Base-by-base conservation (phyloP, 2,797 vertebrate species). In the Peromyscus melanophrys region DNA sequence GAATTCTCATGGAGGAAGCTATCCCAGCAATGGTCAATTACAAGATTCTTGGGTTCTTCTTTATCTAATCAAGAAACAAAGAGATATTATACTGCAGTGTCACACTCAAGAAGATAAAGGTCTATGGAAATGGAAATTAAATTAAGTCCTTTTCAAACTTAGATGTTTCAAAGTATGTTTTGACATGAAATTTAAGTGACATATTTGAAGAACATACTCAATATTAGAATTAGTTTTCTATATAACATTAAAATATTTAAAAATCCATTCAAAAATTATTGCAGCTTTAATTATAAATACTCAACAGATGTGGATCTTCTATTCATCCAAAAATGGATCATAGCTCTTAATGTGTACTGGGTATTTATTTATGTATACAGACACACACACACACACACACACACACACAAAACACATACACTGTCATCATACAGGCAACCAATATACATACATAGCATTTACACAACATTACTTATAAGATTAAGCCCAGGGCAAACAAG, bases 1-100 rank as follows among this genome's bases (percentile, higher is more conserved):
- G 78, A 2, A 84, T 83, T 92, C 12, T 92, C 37, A 27, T 6
- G 0, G 2, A 95, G 27, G 80, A 93, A 97, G 59, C 57, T 89
- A 40, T 93, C 12, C 52, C 94, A 97, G 59, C 14, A 57, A 2
- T 10, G 4, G 14, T 89, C 95, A 91, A 93, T 23, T 29, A 2
- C 0, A 49, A 94, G 1, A 55, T 19, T 0, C 6, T 19, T 94
- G 4, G 80, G 43, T 3, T 29, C 1, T 57, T 78, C 31, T 46
- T 21, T n/a, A 97, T 23, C 97, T 98, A 94, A 91, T 92, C 82
- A 91, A 86, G 95, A 89, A 78, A 91, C 49, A 88, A 91, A 88
- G 21, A 95, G 34, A 90, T 85, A 92, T 67, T 93, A 81, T 0
- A 94, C 14, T 90, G 95, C 31, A 86, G 23, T 80, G 52, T 85